These are phyloP conservation scores for Drosophila watanabei DNA, from an alignment of 1,140 invertebrate genomes.

Conservation along the genomic window DNA sequence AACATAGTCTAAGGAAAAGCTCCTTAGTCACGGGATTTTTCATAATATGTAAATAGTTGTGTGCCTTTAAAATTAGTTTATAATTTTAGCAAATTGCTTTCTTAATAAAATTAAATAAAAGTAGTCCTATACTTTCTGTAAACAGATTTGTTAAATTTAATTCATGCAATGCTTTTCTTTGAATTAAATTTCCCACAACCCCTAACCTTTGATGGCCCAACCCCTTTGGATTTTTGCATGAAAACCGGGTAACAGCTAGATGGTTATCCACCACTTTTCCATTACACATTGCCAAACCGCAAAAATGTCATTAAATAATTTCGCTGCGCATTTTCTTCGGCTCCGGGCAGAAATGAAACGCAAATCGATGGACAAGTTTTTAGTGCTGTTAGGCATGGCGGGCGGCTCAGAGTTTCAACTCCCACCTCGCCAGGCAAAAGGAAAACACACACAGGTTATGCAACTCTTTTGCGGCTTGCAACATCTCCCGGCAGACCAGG, in stretches of 20 bases:
- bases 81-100: too few relatives aligned
- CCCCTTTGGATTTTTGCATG: constrained; percentile 16
- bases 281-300: constrained; percentile 53
- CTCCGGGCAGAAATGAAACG: constrained; percentile 51
- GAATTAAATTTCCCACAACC: constrained; percentile 13
- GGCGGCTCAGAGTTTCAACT: constrained; percentile 54
- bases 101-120: too few relatives aligned
- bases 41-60: neutral
- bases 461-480: constrained; percentile 70
- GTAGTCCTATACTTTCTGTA: too few relatives aligned
- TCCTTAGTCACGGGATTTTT: neutral
- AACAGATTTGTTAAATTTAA: neutral
- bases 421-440: constrained; percentile 59
- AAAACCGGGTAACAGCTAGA: constrained; percentile 22
- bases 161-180: neutral
- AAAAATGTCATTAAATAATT: constrained; percentile 75
- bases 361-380: constrained; percentile 72
- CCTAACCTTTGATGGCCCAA: constrained; percentile 20
- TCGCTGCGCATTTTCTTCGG: constrained; percentile 32
- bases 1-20: neutral
- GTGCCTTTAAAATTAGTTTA: neutral
- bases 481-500: constrained; percentile 55
- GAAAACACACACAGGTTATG: constrained; percentile 77
- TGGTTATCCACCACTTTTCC: constrained; percentile 27
- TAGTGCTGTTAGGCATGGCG: constrained; percentile 33